These are phyloP conservation scores for Notodonta ziczac DNA, from an alignment of 2,888 invertebrate species.

Conservation along the genomic window DNA sequence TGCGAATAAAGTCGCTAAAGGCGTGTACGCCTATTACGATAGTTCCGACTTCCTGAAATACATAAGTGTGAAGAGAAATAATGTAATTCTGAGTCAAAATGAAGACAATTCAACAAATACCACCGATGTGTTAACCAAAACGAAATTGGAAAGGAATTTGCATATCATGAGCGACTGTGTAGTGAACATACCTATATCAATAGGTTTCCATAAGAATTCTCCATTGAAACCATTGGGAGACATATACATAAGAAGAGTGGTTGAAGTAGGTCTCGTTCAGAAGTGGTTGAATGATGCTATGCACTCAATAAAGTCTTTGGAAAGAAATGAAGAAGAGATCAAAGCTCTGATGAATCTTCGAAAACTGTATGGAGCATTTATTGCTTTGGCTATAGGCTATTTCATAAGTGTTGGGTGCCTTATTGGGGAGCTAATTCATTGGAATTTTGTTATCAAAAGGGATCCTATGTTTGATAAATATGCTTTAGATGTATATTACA, in stretches of 20 bases:
- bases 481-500: constrained; percentile 82
- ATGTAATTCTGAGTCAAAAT: constrained; percentile 48
- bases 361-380: constrained; percentile 91
- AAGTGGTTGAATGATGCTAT: constrained; percentile 93
- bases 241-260: constrained; percentile 86
- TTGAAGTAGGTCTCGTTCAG: constrained; percentile 90
- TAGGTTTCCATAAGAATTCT: constrained; percentile 93
- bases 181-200: constrained; percentile 91
- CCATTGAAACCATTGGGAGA: constrained; percentile 89
- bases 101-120: constrained; percentile 53
- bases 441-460: constrained; percentile 86
- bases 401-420: constrained; percentile 83
- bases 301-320: constrained; percentile 81
- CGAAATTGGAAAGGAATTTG: constrained; percentile 78
- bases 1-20: constrained; percentile 87
- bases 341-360: constrained; percentile 91
- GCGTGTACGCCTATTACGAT: constrained; percentile 91
- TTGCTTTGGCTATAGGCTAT: constrained; percentile 89
- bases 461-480: constrained; percentile 90
- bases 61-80: constrained; percentile 85
- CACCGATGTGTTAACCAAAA: constrained; percentile 31
- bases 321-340: constrained; percentile 84
- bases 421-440: constrained; percentile 87
- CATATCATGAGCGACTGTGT: constrained; percentile 94
- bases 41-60: constrained; percentile 89